A percentile compares a stretch with the other conserved stretches of the same genome.
phyloP scores from a whole-genome alignment of 2,113 vertebrate genomes.

The Gymnocephalus cernua region DNA sequence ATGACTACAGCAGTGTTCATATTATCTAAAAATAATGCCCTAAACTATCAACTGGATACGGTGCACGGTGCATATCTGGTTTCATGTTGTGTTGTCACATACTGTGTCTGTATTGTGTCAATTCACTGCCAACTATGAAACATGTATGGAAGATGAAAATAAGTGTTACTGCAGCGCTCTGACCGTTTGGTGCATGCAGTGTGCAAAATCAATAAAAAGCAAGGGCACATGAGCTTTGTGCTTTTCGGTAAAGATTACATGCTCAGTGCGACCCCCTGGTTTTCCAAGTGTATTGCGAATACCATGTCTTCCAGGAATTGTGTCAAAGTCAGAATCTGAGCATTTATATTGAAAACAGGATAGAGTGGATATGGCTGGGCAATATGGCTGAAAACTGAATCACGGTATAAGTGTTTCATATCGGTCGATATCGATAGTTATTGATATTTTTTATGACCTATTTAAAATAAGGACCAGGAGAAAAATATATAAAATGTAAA shows the following conservation, averaged over 20 bases:
- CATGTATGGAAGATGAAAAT: conserved; percentile 47
- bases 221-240: conserved; percentile 19
- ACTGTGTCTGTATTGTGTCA: conserved; percentile 14
- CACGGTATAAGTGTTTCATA: no score
- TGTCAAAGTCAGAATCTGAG: background rate
- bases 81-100: conserved; percentile 2
- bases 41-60: conserved; percentile 33
- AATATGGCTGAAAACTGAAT: no score
- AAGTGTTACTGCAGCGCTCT: conserved; percentile 11
- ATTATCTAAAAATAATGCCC: conserved; percentile 68
- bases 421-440: no score
- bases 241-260: conserved; percentile 28
- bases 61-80: conserved; percentile 22
- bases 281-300: background rate
- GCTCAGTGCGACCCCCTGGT: conserved; percentile 1
- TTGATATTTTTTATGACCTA: no score
- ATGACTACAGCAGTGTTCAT: conserved; percentile 53
- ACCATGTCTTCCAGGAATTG: conserved; percentile 9
- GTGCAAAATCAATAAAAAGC: conserved; percentile 43
- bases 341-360: background rate
- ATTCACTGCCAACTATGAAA: conserved; percentile 38
- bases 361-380: background rate
- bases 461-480: no score
- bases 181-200: conserved; percentile 23
- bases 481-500: no score